Evolutionary conservation across 2,797 vertebrate genomes (phyloP).

Genomic region (Carcharodon carcharias): DNA sequence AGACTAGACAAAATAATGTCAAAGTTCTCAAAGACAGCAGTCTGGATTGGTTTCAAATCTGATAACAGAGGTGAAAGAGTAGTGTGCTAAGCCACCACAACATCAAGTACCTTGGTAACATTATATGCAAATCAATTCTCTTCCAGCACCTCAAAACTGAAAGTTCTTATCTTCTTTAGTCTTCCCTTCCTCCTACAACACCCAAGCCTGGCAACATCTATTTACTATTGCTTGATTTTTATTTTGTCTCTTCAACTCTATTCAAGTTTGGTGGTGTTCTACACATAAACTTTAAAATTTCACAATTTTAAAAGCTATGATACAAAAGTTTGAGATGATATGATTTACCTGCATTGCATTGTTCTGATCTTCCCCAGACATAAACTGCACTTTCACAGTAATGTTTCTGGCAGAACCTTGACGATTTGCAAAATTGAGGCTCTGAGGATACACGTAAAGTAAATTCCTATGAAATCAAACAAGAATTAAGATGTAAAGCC

Average conservation of each 20-base stretch:
- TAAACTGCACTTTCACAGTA: slow-evolving; percentile 97
- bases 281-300: background rate
- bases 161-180: too few species aligned
- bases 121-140: background rate
- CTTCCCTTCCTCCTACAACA: background rate
- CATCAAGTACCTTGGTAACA: background rate
- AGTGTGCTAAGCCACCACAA: background rate
- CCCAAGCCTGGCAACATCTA: background rate
- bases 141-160: background rate
- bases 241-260: background rate
- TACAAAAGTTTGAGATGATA: background rate
- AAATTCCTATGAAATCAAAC: slow-evolving; percentile 73
- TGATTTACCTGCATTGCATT: slow-evolving; percentile 87
- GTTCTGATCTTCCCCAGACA: slow-evolving; percentile 92
- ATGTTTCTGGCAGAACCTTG: slow-evolving; percentile 97
- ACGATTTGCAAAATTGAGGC: slow-evolving; percentile 96
- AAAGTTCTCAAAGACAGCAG: too few species aligned
- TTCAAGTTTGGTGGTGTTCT: background rate
- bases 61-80: background rate
- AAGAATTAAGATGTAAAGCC: background rate
- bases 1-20: background rate
- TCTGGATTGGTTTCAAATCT: too few species aligned
- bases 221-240: background rate
- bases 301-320: background rate
- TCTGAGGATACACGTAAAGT: slow-evolving; percentile 91